Percentiles rank a stretch among this genome's conserved stretches.
Conservation (phyloP, 2,888 invertebrate genomes). For the Dendrolimus pini region DNA sequence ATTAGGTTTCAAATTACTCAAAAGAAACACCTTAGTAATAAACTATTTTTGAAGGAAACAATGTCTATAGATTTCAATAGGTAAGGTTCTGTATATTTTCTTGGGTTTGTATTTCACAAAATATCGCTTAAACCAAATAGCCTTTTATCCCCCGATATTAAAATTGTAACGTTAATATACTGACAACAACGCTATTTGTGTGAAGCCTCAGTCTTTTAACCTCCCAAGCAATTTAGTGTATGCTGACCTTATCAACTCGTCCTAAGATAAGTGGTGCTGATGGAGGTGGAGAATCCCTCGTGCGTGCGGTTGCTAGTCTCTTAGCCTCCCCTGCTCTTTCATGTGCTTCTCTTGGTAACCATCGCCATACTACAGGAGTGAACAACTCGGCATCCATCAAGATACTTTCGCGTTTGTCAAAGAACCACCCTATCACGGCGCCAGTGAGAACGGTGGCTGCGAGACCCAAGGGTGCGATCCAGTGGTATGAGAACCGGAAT, state of each 20-base stretch:
- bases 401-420: constrained; percentile 33
- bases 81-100: too few relatives aligned
- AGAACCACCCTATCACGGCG: constrained; percentile 70
- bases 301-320: constrained; percentile 19
- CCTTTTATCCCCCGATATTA: too few relatives aligned
- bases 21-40: too few relatives aligned
- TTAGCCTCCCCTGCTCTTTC: constrained; percentile 32
- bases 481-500: constrained; percentile 87
- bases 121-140: too few relatives aligned
- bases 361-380: constrained; percentile 52
- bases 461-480: constrained; percentile 87
- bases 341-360: constrained; percentile 39
- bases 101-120: too few relatives aligned
- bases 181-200: too few relatives aligned
- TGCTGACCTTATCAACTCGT: constrained; percentile 29
- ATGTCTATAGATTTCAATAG: too few relatives aligned
- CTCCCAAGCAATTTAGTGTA: not conserved
- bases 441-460: constrained; percentile 82
- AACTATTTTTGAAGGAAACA: too few relatives aligned
- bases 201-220: too few relatives aligned
- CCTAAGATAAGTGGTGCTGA: constrained; percentile 47
- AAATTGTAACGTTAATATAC: too few relatives aligned
- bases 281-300: constrained; percentile 23
- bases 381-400: constrained; percentile 57
- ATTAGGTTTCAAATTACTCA: too few relatives aligned